Evolutionary conservation across 2,888 invertebrate species (phyloP).

Genomic region (Abrostola tripartita): DNA sequence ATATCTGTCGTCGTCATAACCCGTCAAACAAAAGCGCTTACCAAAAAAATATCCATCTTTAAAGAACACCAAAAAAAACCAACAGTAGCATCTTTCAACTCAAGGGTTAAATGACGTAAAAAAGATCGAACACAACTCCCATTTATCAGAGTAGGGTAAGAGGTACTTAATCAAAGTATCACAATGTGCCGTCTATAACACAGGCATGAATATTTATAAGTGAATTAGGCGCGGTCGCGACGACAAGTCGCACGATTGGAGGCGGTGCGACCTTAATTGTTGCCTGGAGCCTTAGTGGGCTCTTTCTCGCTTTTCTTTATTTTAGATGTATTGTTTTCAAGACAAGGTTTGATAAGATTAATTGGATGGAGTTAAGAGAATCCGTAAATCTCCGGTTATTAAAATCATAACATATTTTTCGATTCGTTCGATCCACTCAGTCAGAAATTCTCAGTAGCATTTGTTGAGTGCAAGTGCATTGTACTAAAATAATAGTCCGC

Average conservation of each 20-base stretch:
- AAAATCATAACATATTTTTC: too few relatives aligned
- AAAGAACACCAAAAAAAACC: constrained; percentile 19
- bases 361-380: too few relatives aligned
- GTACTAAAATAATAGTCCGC: too few relatives aligned
- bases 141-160: constrained; percentile 78
- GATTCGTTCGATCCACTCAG: too few relatives aligned
- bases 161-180: constrained; percentile 87
- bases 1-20: neutral
- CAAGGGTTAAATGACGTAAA: constrained; percentile 43
- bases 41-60: neutral
- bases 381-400: too few relatives aligned
- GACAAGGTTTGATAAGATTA: constrained; percentile 26
- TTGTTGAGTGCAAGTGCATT: too few relatives aligned
- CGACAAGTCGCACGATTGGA: constrained; percentile 70
- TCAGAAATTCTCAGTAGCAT: too few relatives aligned
- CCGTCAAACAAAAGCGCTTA: constrained; percentile 8
- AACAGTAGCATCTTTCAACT: constrained; percentile 62
- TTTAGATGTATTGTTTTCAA: constrained; percentile 32
- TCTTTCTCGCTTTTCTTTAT: constrained; percentile 33
- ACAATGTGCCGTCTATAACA: constrained; percentile 81
- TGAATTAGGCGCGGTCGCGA: constrained; percentile 75
- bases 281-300: constrained; percentile 60
- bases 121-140: constrained; percentile 50
- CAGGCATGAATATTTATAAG: constrained; percentile 84
- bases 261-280: constrained; percentile 74